phyloP scores from a whole-genome alignment of 1,140 invertebrate genomes.

The Wasmannia auropunctata region DNA sequence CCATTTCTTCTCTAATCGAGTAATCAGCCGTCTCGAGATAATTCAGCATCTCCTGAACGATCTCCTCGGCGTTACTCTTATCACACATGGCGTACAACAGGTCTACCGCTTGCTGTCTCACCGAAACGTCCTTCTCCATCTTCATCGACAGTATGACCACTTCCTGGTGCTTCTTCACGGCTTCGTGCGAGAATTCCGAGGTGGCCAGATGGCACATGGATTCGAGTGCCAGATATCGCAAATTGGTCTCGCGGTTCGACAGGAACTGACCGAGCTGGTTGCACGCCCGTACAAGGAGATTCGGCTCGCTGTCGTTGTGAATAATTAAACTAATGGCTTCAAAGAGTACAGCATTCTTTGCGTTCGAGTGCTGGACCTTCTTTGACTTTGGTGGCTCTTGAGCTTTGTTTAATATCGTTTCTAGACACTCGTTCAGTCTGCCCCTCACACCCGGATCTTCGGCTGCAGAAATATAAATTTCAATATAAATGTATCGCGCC shows the following conservation, averaged over 20 bases:
- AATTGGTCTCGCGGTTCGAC: conserved; percentile 99
- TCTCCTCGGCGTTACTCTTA: conserved; percentile 99
- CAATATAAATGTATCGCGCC: neutral
- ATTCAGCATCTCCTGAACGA: conserved; percentile 99
- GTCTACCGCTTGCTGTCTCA: conserved; percentile 99
- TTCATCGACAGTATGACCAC: conserved; percentile 99
- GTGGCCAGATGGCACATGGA: conserved; percentile 99
- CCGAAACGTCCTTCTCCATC: conserved; percentile 99
- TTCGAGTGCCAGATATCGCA: conserved; percentile 98
- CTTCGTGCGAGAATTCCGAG: conserved; percentile 99
- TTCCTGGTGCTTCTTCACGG: conserved; percentile 99
- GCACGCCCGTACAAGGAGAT: conserved; percentile 98
- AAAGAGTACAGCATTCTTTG: conserved; percentile 99
- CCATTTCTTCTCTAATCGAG: conserved; percentile 99
- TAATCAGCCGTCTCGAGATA: conserved; percentile 99
- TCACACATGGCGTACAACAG: conserved; percentile 99
- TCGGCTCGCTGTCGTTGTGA: conserved; percentile 99
- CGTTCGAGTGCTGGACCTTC: conserved; percentile 99
- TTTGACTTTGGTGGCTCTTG: conserved; percentile 99
- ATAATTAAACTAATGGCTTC: conserved; percentile 99
- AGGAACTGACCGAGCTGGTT: conserved; percentile 99
- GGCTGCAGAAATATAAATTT: conserved; percentile 78
- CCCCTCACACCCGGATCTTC: conserved; percentile 98
- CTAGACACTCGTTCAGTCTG: conserved; percentile 98
- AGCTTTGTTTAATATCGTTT: conserved; percentile 99